Evolutionary conservation across 1,140 invertebrate species (phyloP).

Genomic region (Plodia interpunctella): DNA sequence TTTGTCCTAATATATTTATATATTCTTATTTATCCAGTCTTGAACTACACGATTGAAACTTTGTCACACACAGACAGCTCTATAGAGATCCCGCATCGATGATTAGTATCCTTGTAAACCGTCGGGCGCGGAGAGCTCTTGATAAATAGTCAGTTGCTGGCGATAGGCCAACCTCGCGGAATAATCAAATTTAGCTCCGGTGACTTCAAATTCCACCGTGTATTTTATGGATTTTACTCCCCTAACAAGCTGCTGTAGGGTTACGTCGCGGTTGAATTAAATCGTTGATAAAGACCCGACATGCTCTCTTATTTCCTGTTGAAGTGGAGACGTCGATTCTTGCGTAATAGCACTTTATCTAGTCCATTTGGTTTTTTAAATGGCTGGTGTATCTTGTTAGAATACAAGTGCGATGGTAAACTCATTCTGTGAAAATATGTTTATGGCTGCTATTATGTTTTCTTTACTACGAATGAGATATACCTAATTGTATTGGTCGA

Average conservation of each 20-base stretch:
- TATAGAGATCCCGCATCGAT: constrained; percentile 46
- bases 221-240: constrained; percentile 73
- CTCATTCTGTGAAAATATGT: too few relatives aligned
- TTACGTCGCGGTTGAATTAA: constrained; percentile 68
- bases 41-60: background rate
- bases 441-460: too few relatives aligned
- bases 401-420: too few relatives aligned
- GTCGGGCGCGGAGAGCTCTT: constrained; percentile 52
- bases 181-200: constrained; percentile 72
- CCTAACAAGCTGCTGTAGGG: constrained; percentile 66
- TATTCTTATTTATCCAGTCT: too few relatives aligned
- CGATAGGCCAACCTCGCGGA: constrained; percentile 74
- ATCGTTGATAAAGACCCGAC: constrained; percentile 65
- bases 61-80: constrained; percentile 24
- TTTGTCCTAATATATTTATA: too few relatives aligned
- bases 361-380: too few relatives aligned
- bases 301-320: constrained; percentile 53
- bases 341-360: background rate
- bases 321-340: constrained; percentile 25
- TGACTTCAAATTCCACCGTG: constrained; percentile 53
- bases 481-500: too few relatives aligned
- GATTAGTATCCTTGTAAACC: constrained; percentile 72
- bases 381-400: too few relatives aligned
- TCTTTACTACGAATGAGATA: too few relatives aligned
- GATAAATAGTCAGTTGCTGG: constrained; percentile 72